These are phyloP conservation scores for Muscicapa comitata DNA, from an alignment of 2,797 vertebrate species.

Conservation along the genomic window DNA sequence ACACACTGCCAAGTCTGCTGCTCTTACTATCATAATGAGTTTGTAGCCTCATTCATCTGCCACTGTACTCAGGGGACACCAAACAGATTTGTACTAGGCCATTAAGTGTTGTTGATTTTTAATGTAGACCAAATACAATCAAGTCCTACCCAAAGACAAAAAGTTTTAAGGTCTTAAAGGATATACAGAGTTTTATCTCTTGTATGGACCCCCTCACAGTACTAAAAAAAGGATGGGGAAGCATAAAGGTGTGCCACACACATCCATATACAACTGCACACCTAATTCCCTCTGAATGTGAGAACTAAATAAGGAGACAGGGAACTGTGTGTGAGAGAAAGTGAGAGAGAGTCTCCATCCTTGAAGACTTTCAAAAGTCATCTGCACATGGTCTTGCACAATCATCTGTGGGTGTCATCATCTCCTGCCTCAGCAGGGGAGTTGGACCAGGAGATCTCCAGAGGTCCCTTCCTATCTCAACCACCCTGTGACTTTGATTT, in stretches of 20 bases:
- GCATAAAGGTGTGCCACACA: neutral
- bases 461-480: neutral
- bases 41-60: neutral
- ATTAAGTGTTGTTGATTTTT: neutral
- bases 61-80: neutral
- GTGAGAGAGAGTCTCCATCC: neutral
- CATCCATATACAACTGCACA: neutral
- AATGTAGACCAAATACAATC: neutral
- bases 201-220: fast-evolving
- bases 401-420: neutral
- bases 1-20: neutral
- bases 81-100: neutral
- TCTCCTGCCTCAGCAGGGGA: neutral
- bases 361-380: neutral
- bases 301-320: neutral
- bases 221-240: neutral
- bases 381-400: neutral
- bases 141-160: neutral
- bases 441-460: neutral
- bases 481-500: neutral
- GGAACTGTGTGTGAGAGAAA: neutral
- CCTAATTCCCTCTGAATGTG: neutral
- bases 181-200: neutral
- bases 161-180: neutral
- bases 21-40: neutral